Conservation (phyloP, 2,888 invertebrate genomes). For the Amblyjoppa proteus region DNA sequence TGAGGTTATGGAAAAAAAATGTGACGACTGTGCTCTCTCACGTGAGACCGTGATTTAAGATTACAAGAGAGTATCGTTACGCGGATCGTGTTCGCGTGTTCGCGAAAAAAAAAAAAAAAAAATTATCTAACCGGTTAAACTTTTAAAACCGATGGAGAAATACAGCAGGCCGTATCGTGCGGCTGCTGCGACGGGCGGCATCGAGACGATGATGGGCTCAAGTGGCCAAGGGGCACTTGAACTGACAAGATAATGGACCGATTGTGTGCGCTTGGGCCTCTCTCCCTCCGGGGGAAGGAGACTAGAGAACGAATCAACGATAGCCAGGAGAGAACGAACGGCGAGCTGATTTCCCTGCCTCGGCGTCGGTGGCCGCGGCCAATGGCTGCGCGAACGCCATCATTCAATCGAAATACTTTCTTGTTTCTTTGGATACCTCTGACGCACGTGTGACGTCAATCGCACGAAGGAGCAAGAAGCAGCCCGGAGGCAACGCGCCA, state of each 20-base stretch:
- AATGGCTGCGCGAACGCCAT: constrained; percentile 74
- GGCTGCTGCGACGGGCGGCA: constrained; percentile 49
- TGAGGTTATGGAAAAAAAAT: background rate
- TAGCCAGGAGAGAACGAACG: constrained; percentile 52
- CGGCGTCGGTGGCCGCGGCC: constrained; percentile 61
- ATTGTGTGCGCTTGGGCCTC: constrained; percentile 70
- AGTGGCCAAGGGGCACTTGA: constrained; percentile 80
- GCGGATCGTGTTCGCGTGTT: background rate
- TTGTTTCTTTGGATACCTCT: constrained; percentile 82
- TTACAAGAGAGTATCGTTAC: background rate
- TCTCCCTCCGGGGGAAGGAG: constrained; percentile 58
- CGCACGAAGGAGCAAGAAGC: constrained; percentile 79
- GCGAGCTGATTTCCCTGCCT: constrained; percentile 35
- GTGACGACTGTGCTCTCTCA: background rate
- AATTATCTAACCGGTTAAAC: constrained; percentile 7
- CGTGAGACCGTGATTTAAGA: background rate
- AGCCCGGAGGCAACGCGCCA: constrained; percentile 66
- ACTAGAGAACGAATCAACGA: constrained; percentile 77
- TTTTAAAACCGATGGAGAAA: constrained; percentile 25
- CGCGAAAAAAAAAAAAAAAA: background rate
- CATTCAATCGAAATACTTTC: constrained; percentile 83
- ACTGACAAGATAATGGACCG: constrained; percentile 82
- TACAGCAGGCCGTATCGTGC: constrained; percentile 30
- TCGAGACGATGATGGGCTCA: constrained; percentile 76
- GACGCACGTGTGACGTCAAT: constrained; percentile 84